Evolutionary conservation across 1,140 invertebrate genomes (phyloP).

Genomic region (Subanguina moxae): DNA sequence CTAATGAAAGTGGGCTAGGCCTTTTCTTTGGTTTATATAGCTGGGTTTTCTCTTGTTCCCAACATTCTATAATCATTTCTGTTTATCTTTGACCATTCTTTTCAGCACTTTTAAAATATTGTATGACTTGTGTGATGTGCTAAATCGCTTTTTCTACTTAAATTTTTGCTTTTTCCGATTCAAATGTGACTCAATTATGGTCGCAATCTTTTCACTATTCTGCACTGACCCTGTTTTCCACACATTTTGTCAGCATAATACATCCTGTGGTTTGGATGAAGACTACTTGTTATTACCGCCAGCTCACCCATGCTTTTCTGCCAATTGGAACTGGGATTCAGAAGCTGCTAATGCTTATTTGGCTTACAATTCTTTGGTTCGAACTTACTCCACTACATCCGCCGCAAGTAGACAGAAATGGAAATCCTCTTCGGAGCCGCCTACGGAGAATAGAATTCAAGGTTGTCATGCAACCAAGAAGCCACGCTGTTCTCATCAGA

Average conservation of each 20-base stretch:
- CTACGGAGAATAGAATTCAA: constrained; percentile 13
- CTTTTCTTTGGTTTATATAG: too few species aligned
- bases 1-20: too few species aligned
- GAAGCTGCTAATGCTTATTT: neutral
- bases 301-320: neutral
- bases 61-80: too few species aligned
- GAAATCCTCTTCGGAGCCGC: constrained; percentile 29
- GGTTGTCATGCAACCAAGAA: neutral
- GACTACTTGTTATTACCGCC: constrained; percentile 26
- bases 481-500: too few species aligned
- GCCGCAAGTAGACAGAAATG: neutral
- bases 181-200: constrained; percentile 17
- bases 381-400: constrained; percentile 2
- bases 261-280: neutral
- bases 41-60: too few species aligned
- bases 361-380: constrained; percentile 2
- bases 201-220: constrained; percentile 34
- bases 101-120: too few species aligned
- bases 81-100: too few species aligned
- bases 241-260: constrained; percentile 13
- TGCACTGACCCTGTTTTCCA: constrained; percentile 29
- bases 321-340: constrained; percentile 4
- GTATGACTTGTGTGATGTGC: too few species aligned
- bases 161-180: too few species aligned
- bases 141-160: too few species aligned